phyloP scores from a whole-genome alignment of 2,888 invertebrate genomes.

The Pelosia muscerda region DNA sequence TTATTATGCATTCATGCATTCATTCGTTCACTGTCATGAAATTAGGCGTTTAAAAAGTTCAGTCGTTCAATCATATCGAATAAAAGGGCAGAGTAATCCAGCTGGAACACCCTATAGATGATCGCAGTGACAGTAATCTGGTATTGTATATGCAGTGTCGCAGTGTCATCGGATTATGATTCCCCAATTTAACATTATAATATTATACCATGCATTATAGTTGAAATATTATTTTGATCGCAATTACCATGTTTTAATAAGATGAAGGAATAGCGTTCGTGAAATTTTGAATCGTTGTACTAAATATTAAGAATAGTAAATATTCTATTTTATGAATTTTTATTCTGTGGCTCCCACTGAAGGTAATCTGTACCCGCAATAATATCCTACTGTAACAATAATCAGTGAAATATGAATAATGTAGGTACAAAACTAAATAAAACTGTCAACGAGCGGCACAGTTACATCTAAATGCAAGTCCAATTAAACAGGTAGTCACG shows the following conservation, averaged over 20 bases:
- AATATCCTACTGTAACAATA: background rate
- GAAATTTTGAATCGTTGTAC: too few species aligned
- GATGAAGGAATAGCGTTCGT: background rate
- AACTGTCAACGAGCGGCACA: conserved; percentile 26
- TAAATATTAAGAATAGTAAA: too few species aligned
- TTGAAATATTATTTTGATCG: background rate
- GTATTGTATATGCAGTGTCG: background rate
- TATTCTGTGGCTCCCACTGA: too few species aligned
- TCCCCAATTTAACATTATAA: too few species aligned
- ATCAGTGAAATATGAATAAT: background rate
- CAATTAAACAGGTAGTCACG: conserved; percentile 41
- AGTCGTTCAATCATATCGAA: background rate
- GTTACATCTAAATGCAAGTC: conserved; percentile 35
- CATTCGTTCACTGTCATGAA: background rate
- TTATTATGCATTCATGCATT: background rate
- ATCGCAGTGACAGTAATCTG: background rate
- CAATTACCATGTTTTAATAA: background rate
- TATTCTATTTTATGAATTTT: too few species aligned
- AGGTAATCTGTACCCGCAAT: too few species aligned
- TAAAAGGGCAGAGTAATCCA: background rate
- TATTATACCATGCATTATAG: background rate
- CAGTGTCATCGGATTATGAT: too few species aligned
- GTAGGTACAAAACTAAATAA: background rate
- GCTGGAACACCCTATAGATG: background rate
- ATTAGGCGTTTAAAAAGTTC: background rate